Conservation (phyloP, 2,797 vertebrate genomes). For the Phalloptychus januarius region DNA sequence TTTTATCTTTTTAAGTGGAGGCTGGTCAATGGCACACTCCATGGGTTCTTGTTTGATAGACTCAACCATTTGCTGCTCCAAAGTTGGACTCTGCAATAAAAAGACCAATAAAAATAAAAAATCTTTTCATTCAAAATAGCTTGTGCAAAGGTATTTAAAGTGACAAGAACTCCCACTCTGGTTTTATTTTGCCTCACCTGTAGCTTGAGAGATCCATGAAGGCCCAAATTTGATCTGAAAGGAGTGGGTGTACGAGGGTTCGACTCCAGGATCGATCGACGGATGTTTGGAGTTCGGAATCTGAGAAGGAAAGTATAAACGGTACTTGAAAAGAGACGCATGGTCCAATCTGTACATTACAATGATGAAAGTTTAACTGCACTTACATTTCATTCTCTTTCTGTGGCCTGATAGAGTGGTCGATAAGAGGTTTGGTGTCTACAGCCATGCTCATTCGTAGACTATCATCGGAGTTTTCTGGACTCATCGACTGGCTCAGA, state of each 20-base stretch:
- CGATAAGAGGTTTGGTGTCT: constrained; percentile 84
- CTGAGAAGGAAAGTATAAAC: constrained; percentile 66
- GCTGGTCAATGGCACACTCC: constrained; percentile 90
- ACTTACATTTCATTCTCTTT: constrained; percentile 93
- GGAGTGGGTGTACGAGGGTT: constrained; percentile 93
- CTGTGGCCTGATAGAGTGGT: constrained; percentile 84
- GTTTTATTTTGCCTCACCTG: constrained; percentile 82
- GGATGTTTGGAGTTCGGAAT: constrained; percentile 92
- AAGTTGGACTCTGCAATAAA: constrained; percentile 85
- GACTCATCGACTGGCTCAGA: constrained; percentile 89
- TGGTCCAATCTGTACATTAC: background rate
- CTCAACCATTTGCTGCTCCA: constrained; percentile 88
- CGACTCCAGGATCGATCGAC: constrained; percentile 92
- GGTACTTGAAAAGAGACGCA: background rate
- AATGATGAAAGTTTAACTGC: background rate
- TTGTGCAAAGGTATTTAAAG: background rate
- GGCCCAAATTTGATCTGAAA: constrained; percentile 88
- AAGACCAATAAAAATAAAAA: constrained; percentile 33
- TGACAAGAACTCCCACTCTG: background rate
- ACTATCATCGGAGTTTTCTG: constrained; percentile 85
- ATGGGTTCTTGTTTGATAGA: constrained; percentile 96
- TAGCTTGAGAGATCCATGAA: constrained; percentile 90
- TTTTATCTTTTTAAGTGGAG: constrained; percentile 96
- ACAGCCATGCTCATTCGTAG: constrained; percentile 83
- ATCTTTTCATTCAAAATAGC: background rate